A percentile compares a stretch with the other conserved stretches of the same genome.
Conservation (phyloP, 2,888 invertebrate species). For the Azorinus chamasolen region DNA sequence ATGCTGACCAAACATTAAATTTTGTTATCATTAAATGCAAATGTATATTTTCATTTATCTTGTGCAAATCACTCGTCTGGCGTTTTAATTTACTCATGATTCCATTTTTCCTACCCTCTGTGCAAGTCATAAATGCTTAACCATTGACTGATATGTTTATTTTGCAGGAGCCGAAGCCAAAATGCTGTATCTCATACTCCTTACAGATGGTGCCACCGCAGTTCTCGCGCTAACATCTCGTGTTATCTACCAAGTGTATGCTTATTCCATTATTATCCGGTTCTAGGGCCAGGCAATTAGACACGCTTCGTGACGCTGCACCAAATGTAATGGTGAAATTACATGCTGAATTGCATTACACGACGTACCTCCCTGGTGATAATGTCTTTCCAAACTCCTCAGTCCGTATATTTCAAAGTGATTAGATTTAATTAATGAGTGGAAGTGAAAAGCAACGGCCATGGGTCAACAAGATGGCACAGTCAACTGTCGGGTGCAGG, state of each 20-base stretch:
- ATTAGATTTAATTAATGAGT: slow-evolving; percentile 7
- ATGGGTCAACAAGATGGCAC: too few species aligned
- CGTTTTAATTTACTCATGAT: too few species aligned
- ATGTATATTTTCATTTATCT: too few species aligned
- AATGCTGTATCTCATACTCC: background rate
- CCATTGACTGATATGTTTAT: slow-evolving; percentile 8
- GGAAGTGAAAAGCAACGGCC: too few species aligned
- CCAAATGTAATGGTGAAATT: slow-evolving; percentile 10
- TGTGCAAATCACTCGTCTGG: too few species aligned
- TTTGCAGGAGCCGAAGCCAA: background rate
- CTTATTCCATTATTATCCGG: slow-evolving; percentile 7
- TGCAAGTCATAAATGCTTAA: slow-evolving; percentile 1
- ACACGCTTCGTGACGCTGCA: slow-evolving; percentile 10
- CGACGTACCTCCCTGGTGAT: slow-evolving; percentile 1
- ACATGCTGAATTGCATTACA: slow-evolving; percentile 16
- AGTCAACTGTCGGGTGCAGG: too few species aligned
- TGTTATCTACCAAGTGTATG: background rate
- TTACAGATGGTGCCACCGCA: too few species aligned
- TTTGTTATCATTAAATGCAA: too few species aligned
- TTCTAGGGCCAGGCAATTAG: slow-evolving; percentile 11
- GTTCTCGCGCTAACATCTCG: background rate
- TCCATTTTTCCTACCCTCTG: background rate
- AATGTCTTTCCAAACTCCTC: background rate
- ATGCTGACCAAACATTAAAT: too few species aligned
- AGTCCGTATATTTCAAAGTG: slow-evolving; percentile 7